phyloP scores from a whole-genome alignment of 2,797 vertebrate genomes.

The Coilia nasus region DNA sequence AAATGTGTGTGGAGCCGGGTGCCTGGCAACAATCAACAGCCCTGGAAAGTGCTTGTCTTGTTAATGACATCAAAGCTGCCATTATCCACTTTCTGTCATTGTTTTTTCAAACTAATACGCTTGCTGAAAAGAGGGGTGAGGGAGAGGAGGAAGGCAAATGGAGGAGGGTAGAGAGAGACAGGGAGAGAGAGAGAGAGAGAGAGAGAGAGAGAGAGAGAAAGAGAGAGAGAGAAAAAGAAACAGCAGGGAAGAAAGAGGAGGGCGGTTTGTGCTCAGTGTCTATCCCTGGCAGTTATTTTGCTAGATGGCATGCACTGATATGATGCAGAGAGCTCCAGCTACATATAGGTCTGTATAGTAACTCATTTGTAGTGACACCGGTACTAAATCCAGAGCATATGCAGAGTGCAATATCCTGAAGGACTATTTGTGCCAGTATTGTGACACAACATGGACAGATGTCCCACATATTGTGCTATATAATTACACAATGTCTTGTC shows the following conservation, averaged over 20 bases:
- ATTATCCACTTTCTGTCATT: conserved; percentile 49
- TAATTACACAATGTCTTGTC: neutral
- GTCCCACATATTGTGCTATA: neutral
- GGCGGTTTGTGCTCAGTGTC: neutral
- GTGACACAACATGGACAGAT: neutral
- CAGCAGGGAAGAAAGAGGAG: neutral
- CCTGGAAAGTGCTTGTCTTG: conserved; percentile 37
- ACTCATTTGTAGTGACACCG: neutral
- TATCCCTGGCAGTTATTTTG: neutral
- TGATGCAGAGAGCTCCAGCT: neutral
- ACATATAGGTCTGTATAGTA: neutral
- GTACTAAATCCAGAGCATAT: neutral
- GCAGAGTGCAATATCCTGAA: neutral
- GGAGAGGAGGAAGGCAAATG: neutral
- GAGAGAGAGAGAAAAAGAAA: neutral
- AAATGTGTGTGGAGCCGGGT: conserved; percentile 32
- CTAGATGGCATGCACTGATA: conserved; percentile 11
- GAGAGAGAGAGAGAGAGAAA: neutral
- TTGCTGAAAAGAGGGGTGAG: neutral
- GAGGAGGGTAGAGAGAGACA: neutral
- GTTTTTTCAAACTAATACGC: conserved; percentile 9
- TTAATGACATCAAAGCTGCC: conserved; percentile 43
- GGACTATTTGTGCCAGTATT: neutral
- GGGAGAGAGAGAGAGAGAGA: neutral
- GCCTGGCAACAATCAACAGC: conserved; percentile 32